These are phyloP conservation scores for Craniophora ligustri DNA, from an alignment of 2,888 invertebrate species.

Conservation along the genomic window DNA sequence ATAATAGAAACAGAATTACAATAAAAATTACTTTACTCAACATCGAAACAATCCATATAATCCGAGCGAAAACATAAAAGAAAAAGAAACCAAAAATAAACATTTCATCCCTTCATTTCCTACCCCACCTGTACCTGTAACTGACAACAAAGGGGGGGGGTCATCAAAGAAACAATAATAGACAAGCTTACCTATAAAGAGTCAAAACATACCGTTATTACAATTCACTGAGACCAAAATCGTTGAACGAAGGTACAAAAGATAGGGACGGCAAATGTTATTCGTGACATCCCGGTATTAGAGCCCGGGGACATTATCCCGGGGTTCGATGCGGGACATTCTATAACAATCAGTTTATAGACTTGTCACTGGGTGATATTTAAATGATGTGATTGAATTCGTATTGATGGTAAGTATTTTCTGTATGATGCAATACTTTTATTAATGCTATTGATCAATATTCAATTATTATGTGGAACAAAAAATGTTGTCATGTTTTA, in stretches of 20 bases:
- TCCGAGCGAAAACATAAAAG: conserved; percentile 26
- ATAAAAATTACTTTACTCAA: background rate
- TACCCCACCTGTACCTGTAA: conserved; percentile 34
- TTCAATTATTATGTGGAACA: no score
- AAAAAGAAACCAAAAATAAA: conserved; percentile 30
- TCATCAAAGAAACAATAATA: conserved; percentile 57
- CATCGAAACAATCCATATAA: conserved; percentile 13
- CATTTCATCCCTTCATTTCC: conserved; percentile 24
- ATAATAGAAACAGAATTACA: background rate
- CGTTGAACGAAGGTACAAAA: conserved; percentile 31
- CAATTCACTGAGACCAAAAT: conserved; percentile 31
- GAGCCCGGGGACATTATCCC: conserved; percentile 36
- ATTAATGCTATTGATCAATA: no score
- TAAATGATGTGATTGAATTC: no score
- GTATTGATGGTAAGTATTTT: no score
- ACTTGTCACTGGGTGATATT: conserved; percentile 23
- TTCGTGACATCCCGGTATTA: conserved; percentile 34
- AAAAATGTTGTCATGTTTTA: no score
- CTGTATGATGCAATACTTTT: no score
- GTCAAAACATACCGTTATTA: conserved; percentile 51
- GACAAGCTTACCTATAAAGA: conserved; percentile 43
- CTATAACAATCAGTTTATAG: conserved; percentile 31
- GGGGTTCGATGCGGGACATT: conserved; percentile 30
- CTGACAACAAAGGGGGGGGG: conserved; percentile 53
- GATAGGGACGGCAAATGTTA: conserved; percentile 36